Conservation (phyloP, 2,888 invertebrate genomes). For the Nephrotoma appendiculata region DNA sequence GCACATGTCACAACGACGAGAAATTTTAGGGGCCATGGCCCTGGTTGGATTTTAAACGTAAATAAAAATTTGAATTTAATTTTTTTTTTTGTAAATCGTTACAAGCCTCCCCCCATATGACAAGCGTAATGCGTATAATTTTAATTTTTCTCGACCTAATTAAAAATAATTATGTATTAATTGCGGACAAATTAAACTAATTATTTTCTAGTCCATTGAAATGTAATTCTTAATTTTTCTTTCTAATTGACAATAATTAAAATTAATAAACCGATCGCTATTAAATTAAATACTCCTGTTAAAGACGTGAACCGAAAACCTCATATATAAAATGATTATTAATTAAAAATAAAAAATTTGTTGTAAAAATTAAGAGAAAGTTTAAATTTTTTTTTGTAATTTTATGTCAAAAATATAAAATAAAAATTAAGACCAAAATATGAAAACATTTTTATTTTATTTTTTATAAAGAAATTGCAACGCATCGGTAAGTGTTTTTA, state of each 20-base stretch:
- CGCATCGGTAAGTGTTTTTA: not conserved
- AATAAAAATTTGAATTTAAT: too few relatives aligned
- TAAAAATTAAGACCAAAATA: not conserved
- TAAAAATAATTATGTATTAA: not conserved
- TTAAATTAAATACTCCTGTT: not conserved
- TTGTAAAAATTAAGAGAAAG: not conserved
- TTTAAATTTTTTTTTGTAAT: not conserved
- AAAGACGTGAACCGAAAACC: not conserved
- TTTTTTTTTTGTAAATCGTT: too few relatives aligned
- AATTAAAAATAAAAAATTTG: not conserved
- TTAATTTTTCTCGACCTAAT: too few relatives aligned
- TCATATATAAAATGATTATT: not conserved
- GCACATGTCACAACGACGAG: too few relatives aligned
- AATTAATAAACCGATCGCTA: not conserved
- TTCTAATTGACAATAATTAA: not conserved
- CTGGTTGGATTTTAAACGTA: too few relatives aligned
- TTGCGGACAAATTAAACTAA: not conserved
- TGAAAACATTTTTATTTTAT: not conserved
- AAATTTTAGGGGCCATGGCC: too few relatives aligned
- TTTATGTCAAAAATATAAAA: not conserved
- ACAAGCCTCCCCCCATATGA: too few relatives aligned
- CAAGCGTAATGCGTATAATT: too few relatives aligned
- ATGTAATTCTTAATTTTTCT: not conserved
- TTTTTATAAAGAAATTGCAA: not conserved
- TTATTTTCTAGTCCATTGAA: not conserved